Evolutionary conservation across 2,113 vertebrate genomes (phyloP), one percentile per base, ranked within the genome.

Genomic region (Cavia porcellus): DNA sequence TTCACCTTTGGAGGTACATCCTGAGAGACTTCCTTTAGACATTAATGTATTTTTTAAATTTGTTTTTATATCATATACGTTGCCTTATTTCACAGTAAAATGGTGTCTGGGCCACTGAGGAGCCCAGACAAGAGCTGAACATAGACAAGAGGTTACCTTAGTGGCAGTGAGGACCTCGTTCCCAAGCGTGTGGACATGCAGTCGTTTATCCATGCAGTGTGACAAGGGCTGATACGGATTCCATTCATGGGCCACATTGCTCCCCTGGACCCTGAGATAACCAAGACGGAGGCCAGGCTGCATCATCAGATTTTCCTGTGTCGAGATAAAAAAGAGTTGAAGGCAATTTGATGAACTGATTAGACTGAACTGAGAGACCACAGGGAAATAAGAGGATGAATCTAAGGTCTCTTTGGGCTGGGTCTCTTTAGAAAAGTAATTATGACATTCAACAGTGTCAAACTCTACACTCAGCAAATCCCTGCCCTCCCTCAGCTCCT

Each of bases 331-430:
- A 79, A 61, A 72, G 30, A 88, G n/a, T 35, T 87, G 70, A 87
- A 91, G 88, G 85, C 84, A 92, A 62, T 80, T 59, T 94, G 92
- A 94, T 72, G n/a, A 79, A 88, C 77, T 28, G 61, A 70, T 64
- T 20, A 7, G 42, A 61, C 3, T 15, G 30, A 88, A 70, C 77
- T 80, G 30, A 70, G 57, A 66, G 61, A 35, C 87, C 61, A n/a
- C n/a, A 72, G 91, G 68, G 79, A 92, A 94, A 74, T 88, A 79
- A 88, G 24, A 87, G 83, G 88, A 92, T 94, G 94, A 70, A 47
- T 30, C 35, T 84, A 24, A 35, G 62, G 68, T 35, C 45, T 52
- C 59, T 79, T n/a, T 64, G 55, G 84, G 68, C 92, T 42, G 68
- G 20, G 22, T 91, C 81, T 86, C 77, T 68, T 86, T 25, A 70